Conservation (phyloP, 2,113 vertebrate genomes). For the Halichoeres trimaculatus region DNA sequence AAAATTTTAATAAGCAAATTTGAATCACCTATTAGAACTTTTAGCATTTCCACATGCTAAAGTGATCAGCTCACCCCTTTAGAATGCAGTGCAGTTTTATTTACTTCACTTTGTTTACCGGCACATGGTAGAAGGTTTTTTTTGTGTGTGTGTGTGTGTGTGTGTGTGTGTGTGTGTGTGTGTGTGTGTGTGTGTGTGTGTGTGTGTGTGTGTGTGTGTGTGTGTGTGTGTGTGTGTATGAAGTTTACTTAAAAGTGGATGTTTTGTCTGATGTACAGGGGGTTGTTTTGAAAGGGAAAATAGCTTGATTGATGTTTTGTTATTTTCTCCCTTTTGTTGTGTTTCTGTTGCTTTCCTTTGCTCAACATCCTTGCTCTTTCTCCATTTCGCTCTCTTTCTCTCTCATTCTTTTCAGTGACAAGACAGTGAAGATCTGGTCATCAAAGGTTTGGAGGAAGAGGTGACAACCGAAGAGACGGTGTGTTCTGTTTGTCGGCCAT, state of each 20-base stretch:
- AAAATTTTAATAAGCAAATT: no score
- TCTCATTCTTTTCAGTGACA: slow-evolving; percentile 85
- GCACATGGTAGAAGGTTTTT: slow-evolving; percentile 27
- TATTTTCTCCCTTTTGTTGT: slow-evolving; percentile 41
- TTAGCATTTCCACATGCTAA: no score
- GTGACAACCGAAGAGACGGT: slow-evolving; percentile 62
- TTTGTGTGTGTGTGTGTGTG: no score
- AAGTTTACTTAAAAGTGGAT: slow-evolving; percentile 49
- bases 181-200: no score
- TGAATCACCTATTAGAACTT: no score
- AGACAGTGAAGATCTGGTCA: slow-evolving; percentile 94
- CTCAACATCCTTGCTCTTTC: slow-evolving; percentile 40
- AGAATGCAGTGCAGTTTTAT: no score
- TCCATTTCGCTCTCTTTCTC: slow-evolving; percentile 54
- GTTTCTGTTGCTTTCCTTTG: slow-evolving; percentile 28
- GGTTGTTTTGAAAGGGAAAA: slow-evolving; percentile 43
- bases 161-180: no score
- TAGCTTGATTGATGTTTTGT: slow-evolving; percentile 51
- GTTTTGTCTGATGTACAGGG: slow-evolving; percentile 51
- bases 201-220: neutral
- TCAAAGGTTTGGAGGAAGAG: slow-evolving; percentile 83
- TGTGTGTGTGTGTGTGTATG: slow-evolving; percentile 32
- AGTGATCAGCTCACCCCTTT: no score
- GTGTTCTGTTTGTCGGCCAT: slow-evolving; percentile 26
- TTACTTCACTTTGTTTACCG: slow-evolving; percentile 1